Base-by-base conservation (phyloP, 2,113 vertebrate genomes). In the Gasterosteus aculeatus region DNA sequence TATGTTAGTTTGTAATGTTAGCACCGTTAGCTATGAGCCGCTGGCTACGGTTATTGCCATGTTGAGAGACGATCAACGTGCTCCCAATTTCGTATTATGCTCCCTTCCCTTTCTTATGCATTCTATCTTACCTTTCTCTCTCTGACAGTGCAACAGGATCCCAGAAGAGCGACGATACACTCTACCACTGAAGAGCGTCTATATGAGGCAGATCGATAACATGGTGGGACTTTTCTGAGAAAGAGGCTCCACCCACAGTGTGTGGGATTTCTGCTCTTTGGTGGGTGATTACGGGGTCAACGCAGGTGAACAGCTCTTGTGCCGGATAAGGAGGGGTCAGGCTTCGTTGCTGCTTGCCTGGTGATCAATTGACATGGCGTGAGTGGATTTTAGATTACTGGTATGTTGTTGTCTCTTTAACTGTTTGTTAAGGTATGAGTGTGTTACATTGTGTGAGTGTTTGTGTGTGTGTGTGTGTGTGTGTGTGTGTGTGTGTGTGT, bases 121-220 rank as follows among this genome's bases (percentile, higher is more conserved):
- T 46, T 29, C 6, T 44, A 29, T 47, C 33, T 22, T 26, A 11
- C 1, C 49, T 19, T 59, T 72, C 14, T 69, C 16, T 83, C 11
- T 38, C 12, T 29, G 26, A 22, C 76, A 94, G 98, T 99, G 98
- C 85, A 95, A 95, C 89, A 92, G 96, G 78, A 96, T 99, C 82
- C 95, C 98, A 2, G 96, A 97, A 1, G 98, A 98, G 91, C 94
- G 96, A 22, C 95, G 97, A 1, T 98, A 95, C 44, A 85, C 95
- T 4, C 93, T 99, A 74, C 98, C 98, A 0, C 72, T 99, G 75
- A 99, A 99, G 93, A 98, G 98, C 33, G 85, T 96, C 87, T 99
- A 99, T 94, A 99, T 99, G 98, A 95, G 95, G 6, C 98, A 99
- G 94, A 98, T 99, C 0, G 98, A 99, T 91, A 95, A 94, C 46